These are phyloP conservation scores for Cyanistes caeruleus DNA, from an alignment of 2,113 vertebrate species.

Conservation along the genomic window DNA sequence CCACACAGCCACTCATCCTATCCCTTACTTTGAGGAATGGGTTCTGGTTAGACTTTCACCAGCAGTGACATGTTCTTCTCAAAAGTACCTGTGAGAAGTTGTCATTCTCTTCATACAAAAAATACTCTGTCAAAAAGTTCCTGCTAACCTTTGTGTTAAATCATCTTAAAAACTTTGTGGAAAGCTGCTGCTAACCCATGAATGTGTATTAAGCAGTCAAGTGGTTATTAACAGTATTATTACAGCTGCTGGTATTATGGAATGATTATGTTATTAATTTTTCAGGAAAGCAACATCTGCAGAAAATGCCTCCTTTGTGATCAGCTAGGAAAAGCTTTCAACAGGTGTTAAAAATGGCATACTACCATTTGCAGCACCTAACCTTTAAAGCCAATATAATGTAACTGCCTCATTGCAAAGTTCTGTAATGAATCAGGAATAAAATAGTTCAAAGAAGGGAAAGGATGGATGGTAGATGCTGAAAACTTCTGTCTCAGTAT, in stretches of 20 bases:
- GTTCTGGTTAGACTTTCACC: background rate
- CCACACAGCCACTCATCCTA: fast-evolving
- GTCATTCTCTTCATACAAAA: background rate
- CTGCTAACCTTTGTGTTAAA: background rate
- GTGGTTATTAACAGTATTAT: conserved; percentile 51
- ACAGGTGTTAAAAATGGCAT: conserved; percentile 25
- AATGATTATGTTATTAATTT: conserved; percentile 18
- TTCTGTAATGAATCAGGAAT: background rate
- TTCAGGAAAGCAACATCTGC: conserved; percentile 25
- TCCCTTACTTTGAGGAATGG: background rate
- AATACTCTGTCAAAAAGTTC: background rate
- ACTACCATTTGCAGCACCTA: background rate
- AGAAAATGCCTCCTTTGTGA: conserved; percentile 41
- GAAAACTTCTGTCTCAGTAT: background rate
- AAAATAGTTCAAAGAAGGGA: background rate
- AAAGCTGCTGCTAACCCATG: background rate
- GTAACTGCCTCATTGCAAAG: background rate
- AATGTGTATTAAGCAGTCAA: background rate
- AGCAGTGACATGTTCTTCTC: background rate
- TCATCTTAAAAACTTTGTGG: background rate
- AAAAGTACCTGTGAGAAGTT: background rate
- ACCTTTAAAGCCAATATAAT: background rate
- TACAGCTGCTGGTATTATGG: conserved; percentile 40
- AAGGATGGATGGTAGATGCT: background rate
- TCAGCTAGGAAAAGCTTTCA: conserved; percentile 10